These are phyloP conservation scores for Rhagonycha fulva DNA, from an alignment of 2,888 invertebrate species.

Conservation along the genomic window DNA sequence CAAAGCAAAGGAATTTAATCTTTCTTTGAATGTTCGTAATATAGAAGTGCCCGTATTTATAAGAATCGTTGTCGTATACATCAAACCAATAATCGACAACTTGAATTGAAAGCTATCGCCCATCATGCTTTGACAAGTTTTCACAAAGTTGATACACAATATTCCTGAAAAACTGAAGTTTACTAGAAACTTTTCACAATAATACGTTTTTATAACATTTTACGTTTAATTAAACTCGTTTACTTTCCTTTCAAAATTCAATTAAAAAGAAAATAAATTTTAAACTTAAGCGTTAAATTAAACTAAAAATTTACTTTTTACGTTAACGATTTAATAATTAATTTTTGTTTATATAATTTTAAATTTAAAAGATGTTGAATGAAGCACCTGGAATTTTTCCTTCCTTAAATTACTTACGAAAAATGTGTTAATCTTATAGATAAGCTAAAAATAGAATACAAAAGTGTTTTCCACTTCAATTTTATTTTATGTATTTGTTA, in stretches of 20 bases:
- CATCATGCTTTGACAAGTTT: not conserved
- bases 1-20: not conserved
- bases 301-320: not conserved
- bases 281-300: not conserved
- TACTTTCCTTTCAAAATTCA: not conserved
- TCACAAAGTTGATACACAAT: not conserved
- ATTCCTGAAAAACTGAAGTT: not conserved
- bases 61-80: not conserved
- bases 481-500: not conserved
- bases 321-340: not conserved
- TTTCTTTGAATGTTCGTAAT: not conserved
- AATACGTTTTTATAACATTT: not conserved
- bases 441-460: not conserved
- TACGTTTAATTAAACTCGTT: not conserved
- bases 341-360: not conserved
- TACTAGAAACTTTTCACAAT: not conserved
- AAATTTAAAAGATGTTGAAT: not conserved
- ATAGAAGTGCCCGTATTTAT: not conserved
- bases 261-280: not conserved
- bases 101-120: conserved; percentile 17
- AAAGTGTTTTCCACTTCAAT: not conserved
- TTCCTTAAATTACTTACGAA: not conserved
- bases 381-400: not conserved
- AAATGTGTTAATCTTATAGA: not conserved
- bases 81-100: conserved; percentile 15